Conservation (phyloP, 2,888 invertebrate genomes). For the Tenthredo scrophulariae region DNA sequence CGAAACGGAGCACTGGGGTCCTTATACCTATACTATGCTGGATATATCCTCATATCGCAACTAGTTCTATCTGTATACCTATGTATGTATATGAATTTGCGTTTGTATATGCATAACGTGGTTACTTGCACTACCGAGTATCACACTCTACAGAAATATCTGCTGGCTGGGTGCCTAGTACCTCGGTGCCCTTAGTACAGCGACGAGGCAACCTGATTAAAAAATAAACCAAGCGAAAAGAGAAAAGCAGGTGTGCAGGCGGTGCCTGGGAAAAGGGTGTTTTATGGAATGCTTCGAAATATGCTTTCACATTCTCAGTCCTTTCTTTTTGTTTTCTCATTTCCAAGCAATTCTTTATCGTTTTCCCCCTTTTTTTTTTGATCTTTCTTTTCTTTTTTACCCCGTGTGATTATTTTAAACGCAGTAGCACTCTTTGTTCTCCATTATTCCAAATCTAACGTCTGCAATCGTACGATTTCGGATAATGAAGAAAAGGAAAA, state of each 20-base stretch:
- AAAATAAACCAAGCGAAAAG: conserved; percentile 47
- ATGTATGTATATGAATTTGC: neutral
- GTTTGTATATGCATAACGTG: neutral
- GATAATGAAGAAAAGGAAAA: neutral
- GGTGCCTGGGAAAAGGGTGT: conserved; percentile 25
- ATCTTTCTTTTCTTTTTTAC: neutral
- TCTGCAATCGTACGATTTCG: neutral
- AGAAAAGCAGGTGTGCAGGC: conserved; percentile 35
- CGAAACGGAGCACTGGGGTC: conserved; percentile 11
- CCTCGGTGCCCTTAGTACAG: conserved; percentile 1
- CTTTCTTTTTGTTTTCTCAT: conserved; percentile 16
- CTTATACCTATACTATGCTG: neutral
- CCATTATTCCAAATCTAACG: neutral
- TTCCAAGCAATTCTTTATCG: conserved; percentile 9
- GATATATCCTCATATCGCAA: neutral
- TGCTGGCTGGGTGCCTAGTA: neutral
- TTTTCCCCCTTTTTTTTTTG: neutral
- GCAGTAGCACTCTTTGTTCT: neutral
- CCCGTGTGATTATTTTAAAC: neutral
- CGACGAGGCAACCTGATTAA: conserved; percentile 48
- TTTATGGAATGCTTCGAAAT: conserved; percentile 42
- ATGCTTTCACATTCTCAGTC: conserved; percentile 37
- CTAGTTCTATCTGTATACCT: neutral
- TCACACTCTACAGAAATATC: neutral
- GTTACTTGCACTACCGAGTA: conserved; percentile 13